Conservation (phyloP, 2,888 invertebrate genomes). For the Erpobdella octoculata region DNA sequence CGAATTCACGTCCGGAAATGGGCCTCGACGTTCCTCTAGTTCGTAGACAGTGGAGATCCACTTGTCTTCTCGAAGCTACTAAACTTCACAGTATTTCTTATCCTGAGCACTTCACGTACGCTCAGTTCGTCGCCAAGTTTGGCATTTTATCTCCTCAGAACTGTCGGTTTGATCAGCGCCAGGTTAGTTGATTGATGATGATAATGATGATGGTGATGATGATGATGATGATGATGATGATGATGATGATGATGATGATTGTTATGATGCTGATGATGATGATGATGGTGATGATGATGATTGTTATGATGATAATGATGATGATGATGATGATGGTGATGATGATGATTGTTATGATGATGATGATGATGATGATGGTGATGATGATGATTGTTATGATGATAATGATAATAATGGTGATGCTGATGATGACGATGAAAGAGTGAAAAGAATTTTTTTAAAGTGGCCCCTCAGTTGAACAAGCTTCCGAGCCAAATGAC, state of each 20-base stretch:
- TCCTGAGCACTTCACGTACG: neutral
- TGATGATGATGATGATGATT: neutral
- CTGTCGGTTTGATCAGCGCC: neutral
- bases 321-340: too few relatives aligned
- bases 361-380: too few relatives aligned
- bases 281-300: neutral
- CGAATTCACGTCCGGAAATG: neutral
- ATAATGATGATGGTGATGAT: neutral
- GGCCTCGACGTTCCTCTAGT: neutral
- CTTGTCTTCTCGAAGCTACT: neutral
- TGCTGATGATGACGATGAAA: too few relatives aligned
- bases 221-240: neutral
- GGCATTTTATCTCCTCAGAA: neutral
- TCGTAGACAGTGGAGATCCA: conserved; percentile 1
- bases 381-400: too few relatives aligned
- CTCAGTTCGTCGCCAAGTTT: neutral
- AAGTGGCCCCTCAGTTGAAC: too few relatives aligned
- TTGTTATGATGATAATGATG: neutral
- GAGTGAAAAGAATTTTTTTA: too few relatives aligned
- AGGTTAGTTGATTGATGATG: too few relatives aligned
- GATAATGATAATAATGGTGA: too few relatives aligned
- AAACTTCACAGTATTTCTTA: neutral
- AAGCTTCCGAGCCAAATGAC: too few relatives aligned
- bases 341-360: too few relatives aligned
- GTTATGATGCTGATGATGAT: neutral